Base-by-base conservation (phyloP, 2,888 invertebrate genomes). In the Ceramica pisi region DNA sequence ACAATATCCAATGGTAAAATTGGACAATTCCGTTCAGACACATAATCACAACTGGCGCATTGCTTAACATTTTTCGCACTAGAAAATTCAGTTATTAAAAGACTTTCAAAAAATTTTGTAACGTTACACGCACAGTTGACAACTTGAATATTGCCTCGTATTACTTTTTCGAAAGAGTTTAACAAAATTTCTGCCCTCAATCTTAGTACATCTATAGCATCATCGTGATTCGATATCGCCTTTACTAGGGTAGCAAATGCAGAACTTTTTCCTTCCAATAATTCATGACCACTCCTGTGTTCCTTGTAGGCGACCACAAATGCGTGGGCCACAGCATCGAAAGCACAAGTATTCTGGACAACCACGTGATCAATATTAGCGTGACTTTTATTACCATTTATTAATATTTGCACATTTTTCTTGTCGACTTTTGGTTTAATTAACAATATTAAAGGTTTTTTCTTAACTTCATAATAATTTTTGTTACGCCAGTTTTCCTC, bases 401-500 rank as follows among this genome's bases (percentile, higher is more conserved):
- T 44, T 44, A 51, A 23, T 51, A 51, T 23, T 51, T 50, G 21
- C 21, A 50, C 50, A 50, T 50, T 50, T 50, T 50, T 50, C 50
- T 50, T 50, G 21, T 50, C 8, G 50, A 50, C 50, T 9, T 50
- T 50, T 21, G 31, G 31, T 31, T 31, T 31, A 50, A 21, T 21
- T 50, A 50, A 50, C 21, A 21, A 21, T 21, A 21, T 21, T 10
- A 21, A 21, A 50, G 21, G 21, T 50, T 50, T 50, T 50, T 50
- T 50, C 21, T 21, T n/a, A 50, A 21, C 9, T 21, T 21, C 50
- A n/a, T n/a, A n/a, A 50, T 21, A 8, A 21, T 10, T 50, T 50
- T 67, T 67, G 50, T 67, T 59, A 50, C 51, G 59, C 67, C 67
- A 60, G 50, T 67, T 67, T 67, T 67, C 67, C 41, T 67, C 67